Evolutionary conservation across 2,888 invertebrate genomes (phyloP), one percentile per base, ranked within the genome.

Genomic region (Lochmaea capreae): DNA sequence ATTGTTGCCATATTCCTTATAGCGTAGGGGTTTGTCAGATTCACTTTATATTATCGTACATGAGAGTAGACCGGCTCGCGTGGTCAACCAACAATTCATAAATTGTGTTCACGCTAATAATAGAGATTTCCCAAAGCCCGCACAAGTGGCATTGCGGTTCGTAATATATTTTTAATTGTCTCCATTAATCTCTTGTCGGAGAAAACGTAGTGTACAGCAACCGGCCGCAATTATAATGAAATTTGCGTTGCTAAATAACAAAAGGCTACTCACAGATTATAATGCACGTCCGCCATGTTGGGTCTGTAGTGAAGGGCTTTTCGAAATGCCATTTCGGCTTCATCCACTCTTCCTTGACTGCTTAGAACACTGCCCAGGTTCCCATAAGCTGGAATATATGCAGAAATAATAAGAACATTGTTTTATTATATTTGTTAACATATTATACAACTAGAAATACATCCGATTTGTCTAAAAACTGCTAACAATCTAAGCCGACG

Each of bases 281-380:
- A 99, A 90, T 98, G 98, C 76, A 98, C 98, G 88, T 99, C 99
- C 74, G 98, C 98, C 98, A 98, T 98, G 89, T 98, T 98, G 83
- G 95, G 94, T 86, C 98, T 91, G 90, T 94, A 92, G 83, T 93
- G 92, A 79, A 99, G 92, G 74, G 99, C 98, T 88, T 93, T 93
- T 85, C 94, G 92, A 88, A 97, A 97, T 69, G 97, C 97, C 84
- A 91, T 91, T 89, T 97, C 97, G 68, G 98, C 99, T 88, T 97
- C 97, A 79, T 91, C 90, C 73, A 92, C 91, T 82, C 95, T 91
- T 62, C 97, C 97, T 88, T 96, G 95, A 71, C 94, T 92, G 86
- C 96, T 97, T 84, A 97, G 91, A 83, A 98, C 95, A 88, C 97
- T 97, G 85, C 98, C 99, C 87, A 98, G 90, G 89, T 99, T 99